Evolutionary conservation across 2,113 vertebrate species (phyloP).

Genomic region (Mixornis gularis): DNA sequence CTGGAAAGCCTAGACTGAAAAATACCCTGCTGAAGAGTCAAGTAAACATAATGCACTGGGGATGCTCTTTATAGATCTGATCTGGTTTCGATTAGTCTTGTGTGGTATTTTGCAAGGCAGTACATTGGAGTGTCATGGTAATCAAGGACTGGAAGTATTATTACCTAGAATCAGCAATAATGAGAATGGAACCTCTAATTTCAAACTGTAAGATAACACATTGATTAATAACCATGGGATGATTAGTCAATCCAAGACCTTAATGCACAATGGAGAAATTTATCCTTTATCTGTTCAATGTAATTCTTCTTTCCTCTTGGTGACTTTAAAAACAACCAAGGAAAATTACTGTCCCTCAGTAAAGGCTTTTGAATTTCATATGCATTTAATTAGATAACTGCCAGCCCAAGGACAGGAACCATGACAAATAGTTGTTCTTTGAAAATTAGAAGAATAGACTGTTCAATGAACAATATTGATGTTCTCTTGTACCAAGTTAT

Average conservation of each 20-base stretch:
- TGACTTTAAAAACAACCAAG: constrained; percentile 71
- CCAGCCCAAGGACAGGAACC: constrained; percentile 70
- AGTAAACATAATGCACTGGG: neutral
- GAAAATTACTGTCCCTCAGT: constrained; percentile 74
- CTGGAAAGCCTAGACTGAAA: neutral
- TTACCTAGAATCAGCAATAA: constrained; percentile 67
- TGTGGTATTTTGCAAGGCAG: constrained; percentile 25
- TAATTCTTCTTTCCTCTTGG: constrained; percentile 69
- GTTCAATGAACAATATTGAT: constrained; percentile 72
- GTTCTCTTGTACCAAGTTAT: constrained; percentile 57
- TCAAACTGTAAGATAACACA: constrained; percentile 68
- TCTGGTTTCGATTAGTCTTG: constrained; percentile 43
- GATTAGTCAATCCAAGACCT: constrained; percentile 68
- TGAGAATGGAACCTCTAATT: constrained; percentile 68
- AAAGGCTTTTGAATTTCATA: constrained; percentile 78
- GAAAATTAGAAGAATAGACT: constrained; percentile 74
- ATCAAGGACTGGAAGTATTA: constrained; percentile 57
- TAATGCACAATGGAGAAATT: constrained; percentile 69
- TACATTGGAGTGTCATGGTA: constrained; percentile 25
- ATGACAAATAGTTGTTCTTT: constrained; percentile 80
- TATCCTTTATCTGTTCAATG: constrained; percentile 69
- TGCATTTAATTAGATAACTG: constrained; percentile 80
- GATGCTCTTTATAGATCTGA: constrained; percentile 57
- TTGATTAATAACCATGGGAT: constrained; percentile 69
- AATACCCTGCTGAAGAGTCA: neutral